Percentiles rank a stretch among this genome's conserved stretches.
These are phyloP conservation scores for Ancistrus triradiatus DNA, from an alignment of 2,113 vertebrate species.

Conservation along the genomic window DNA sequence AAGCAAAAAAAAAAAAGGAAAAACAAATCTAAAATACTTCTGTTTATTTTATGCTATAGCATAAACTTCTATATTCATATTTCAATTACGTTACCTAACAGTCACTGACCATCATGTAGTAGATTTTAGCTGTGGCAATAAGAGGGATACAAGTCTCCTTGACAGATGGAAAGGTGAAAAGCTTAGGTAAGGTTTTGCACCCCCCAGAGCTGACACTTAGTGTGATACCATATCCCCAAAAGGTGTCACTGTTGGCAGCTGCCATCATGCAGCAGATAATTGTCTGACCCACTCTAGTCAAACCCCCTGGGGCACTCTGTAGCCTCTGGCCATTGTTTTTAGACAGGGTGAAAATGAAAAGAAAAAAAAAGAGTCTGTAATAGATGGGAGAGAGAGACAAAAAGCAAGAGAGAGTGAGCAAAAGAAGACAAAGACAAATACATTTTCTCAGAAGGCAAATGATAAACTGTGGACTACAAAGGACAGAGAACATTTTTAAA, in stretches of 20 bases:
- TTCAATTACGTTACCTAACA: too few relatives aligned
- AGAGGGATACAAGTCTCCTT: too few relatives aligned
- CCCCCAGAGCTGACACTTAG: constrained; percentile 41
- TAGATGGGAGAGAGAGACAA: constrained; percentile 1
- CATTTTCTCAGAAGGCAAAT: too few relatives aligned
- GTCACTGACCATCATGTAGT: too few relatives aligned
- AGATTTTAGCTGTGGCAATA: too few relatives aligned
- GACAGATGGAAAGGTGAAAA: constrained; percentile 24
- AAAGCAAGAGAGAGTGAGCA: constrained; percentile 10
- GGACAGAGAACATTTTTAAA: too few relatives aligned
- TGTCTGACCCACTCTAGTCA: constrained; percentile 48
- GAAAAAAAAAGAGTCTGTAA: constrained; percentile 20
- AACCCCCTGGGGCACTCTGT: constrained; percentile 19
- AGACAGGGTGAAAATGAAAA: constrained; percentile 44
- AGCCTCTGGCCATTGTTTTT: constrained; percentile 42
- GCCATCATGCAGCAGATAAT: constrained; percentile 55
- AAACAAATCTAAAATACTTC: too few relatives aligned
- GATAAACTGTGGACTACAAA: too few relatives aligned
- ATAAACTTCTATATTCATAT: too few relatives aligned
- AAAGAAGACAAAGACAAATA: too few relatives aligned
- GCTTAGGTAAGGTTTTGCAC: constrained; percentile 43
- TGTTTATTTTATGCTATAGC: too few relatives aligned
- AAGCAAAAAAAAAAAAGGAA: too few relatives aligned
- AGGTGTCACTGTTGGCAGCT: constrained; percentile 55
- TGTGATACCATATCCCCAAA: constrained; percentile 46